phyloP scores from a whole-genome alignment of 2,113 vertebrate genomes.

The Nothocercus julius region DNA sequence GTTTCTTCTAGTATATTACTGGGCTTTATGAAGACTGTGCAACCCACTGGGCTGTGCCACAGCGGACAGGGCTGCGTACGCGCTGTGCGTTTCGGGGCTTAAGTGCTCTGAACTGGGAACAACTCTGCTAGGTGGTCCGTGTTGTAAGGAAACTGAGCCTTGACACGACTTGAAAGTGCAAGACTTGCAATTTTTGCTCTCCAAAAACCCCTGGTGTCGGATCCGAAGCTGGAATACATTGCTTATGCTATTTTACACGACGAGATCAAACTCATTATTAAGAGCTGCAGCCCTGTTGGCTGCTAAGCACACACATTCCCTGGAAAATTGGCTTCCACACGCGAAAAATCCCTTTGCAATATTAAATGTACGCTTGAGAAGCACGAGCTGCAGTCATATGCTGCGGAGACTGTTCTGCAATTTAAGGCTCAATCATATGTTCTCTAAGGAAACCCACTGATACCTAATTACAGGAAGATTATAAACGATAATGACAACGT shows the following conservation, averaged over 20 bases:
- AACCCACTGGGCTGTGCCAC: rapidly evolving
- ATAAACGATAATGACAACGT: conserved; percentile 43
- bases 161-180: background rate
- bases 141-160: background rate
- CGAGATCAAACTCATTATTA: background rate
- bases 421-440: conserved; percentile 9
- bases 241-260: background rate
- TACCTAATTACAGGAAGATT: conserved; percentile 61
- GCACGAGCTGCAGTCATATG: background rate
- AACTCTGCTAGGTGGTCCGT: background rate
- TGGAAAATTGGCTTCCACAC: background rate
- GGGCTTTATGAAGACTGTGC: background rate
- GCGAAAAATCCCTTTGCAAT: background rate
- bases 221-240: background rate
- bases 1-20: background rate
- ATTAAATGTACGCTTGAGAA: conserved; percentile 42
- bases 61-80: rapidly evolving
- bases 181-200: background rate
- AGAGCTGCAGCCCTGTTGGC: background rate
- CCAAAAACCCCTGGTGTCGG: background rate
- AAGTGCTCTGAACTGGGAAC: background rate
- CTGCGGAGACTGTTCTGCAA: conserved; percentile 43
- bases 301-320: background rate
- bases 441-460: conserved; percentile 62
- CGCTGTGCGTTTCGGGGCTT: background rate